Base-by-base conservation (phyloP, 2,113 vertebrate genomes). In the Callaeas wilsoni region DNA sequence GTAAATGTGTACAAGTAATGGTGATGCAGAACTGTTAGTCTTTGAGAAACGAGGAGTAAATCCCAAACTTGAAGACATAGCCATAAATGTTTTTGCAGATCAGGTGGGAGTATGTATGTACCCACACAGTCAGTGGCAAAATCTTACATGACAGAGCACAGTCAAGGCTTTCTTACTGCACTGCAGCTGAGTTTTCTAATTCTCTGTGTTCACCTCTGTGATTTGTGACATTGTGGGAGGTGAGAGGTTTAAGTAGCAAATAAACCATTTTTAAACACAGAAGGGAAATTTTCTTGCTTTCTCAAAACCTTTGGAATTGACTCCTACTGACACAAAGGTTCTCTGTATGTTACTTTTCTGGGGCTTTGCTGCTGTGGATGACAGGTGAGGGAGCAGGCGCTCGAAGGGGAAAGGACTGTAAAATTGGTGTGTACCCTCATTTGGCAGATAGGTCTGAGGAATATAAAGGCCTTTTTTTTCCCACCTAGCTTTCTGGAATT, bases 31-130 rank as follows among this genome's bases (percentile, higher is more conserved):
- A 71, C 84, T 84, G 44, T 68, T 93, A 60, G 80, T 33, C 60
- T 89, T 89, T 49, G 75, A 71, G 84, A 78, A 84, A 59, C 57
- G 68, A 94, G 53, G 55, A 80, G n/a, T 93, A 91, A 95, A 94
- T 87, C 47, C 42, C 39, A 53, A 44, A 63, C 70, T 63, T 73
- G 65, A 93, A 94, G 70, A 67, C 41, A 27, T 11, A 84, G 26
- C 26, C 13, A 15, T 85, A 80, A 83, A 80, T 50, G 16, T 13
- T 95, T 95, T 85, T 76, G 75, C 46, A 65, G 22, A 64, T 87
- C 13, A 57, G 32, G 16, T 87, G 30, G 32, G 13, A 64, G 26
- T 59, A 12, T 77, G 4, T 35, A 2, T 63, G 21, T 85, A 76
- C 41, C 46, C 33, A 53, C 30, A 76, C 41, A 74, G 35, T 75